Evolutionary conservation across 2,113 vertebrate species (phyloP), one percentile per base, ranked within the genome.

Genomic region (Phaetusa simplex): DNA sequence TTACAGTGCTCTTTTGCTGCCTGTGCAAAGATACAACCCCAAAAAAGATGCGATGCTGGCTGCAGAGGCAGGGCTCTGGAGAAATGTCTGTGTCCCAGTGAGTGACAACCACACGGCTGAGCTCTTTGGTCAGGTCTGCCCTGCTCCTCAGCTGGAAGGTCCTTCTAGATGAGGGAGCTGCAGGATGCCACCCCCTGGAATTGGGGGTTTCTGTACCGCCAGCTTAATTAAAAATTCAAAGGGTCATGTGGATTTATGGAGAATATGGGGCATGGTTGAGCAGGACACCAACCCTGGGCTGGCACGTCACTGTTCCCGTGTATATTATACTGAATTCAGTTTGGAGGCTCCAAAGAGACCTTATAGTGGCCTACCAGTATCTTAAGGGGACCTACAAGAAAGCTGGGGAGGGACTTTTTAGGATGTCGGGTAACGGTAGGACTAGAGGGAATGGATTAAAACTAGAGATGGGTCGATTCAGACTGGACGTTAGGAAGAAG

Each of bases 1-100:
- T 16, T 13, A 7, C 55, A 11, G 14, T 3, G 53, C 14, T 45
- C 42, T 18, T 6, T 6, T 18, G 49, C 32, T 70, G 64, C 6
- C 18, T 5, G 14, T 17, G 62, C 6, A 34, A 13, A 74, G 61
- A 21, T 27, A 61, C 49, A 38, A 52, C 14, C 45, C 64, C 6
- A 53, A 53, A 53, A 53, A n/a, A 40, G 8, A 38, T 11, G 43
- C 65, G 8, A 38, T 11, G 43, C 65, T 11, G 85, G n/a, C 16
- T 47, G 59, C 0, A 0, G 20, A 58, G 55, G 11, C 34, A 14
- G 62, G 24, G 9, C 26, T 55, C 50, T 5, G 21, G 27, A 29
- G 67, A 38, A 49, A 18, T 0, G 1, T 5, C 32, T 15, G 49
- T 11, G 47, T 67, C 58, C 47, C 49, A 3, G 2, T 0, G 1